Base-by-base conservation (phyloP, 2,113 vertebrate genomes). In the Vulpes lagopus region DNA sequence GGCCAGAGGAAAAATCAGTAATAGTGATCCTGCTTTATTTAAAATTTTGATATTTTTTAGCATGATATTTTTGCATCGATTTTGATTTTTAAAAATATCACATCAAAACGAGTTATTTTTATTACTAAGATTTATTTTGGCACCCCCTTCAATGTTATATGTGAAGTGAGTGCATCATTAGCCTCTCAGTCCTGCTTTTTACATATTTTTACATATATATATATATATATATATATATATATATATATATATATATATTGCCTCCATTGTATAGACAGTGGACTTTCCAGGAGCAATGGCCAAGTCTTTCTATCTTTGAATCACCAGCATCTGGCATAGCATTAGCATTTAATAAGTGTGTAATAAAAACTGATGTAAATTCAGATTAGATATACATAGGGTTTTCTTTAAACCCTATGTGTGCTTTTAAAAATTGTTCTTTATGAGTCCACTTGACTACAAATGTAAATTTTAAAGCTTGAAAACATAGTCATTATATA, bases 401-500 rank as follows among this genome's bases (percentile, higher is more conserved):
- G 35, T 35, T 35, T 35, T 14, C 27, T 89, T 81, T 78, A 79
- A 91, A 49, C 0, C 3, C 11, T 30, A 49, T 43, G 23, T 25
- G 0, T 23, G 11, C 9, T 51, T 91, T 82, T 12, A 16, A 67
- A 74, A 22, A 3, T 79, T n/a, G 64, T 30, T 80, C 6, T 76
- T 82, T 79, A 57, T 43, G 30, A 79, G n/a, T 62, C 22, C 1
- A 17, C 1, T 73, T 76, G 17, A 11, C 51, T 95, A 91, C 57
- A 94, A 62, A 43, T 82, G 11, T 43, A n/a, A 83, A 14, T 88
- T 94, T 80, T 94, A 80, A 67, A 93, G 32, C 11, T 27, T 91
- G 16, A 8, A 81, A 69, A 65, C 11, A 53, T 0, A 89, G 7
- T 64, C 17, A 30, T 35, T 11, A 51, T 19, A 64, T 73, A 74